These are phyloP conservation scores for Epinotia ramella DNA, from an alignment of 2,888 invertebrate genomes.

Conservation along the genomic window DNA sequence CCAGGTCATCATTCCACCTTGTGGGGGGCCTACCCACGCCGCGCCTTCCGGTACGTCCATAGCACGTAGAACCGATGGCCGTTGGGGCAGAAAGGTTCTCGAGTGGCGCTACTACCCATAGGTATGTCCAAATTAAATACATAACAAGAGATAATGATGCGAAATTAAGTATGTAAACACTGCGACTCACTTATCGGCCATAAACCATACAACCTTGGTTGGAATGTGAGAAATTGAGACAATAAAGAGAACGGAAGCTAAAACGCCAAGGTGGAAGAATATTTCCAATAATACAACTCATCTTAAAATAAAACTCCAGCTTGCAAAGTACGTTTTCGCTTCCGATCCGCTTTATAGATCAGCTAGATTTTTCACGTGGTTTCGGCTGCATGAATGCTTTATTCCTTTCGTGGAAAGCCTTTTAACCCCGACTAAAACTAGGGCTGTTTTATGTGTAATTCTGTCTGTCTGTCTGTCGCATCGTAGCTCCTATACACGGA, in stretches of 20 bases:
- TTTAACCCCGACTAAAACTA: no score
- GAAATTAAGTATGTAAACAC: conserved; percentile 12
- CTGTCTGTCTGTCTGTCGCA: no score
- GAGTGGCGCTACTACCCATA: no score
- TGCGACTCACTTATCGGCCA: conserved; percentile 10
- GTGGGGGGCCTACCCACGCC: no score
- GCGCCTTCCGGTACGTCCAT: no score
- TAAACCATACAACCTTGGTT: conserved; percentile 25
- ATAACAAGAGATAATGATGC: conserved; percentile 27
- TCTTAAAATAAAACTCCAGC: conserved; percentile 14
- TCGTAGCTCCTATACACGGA: no score
- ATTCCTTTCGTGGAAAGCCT: no score
- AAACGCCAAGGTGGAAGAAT: conserved; percentile 2
- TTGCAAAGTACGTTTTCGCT: conserved; percentile 13
- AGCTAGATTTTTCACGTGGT: neutral
- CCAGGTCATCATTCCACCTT: no score
- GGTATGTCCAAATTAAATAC: conserved; percentile 9
- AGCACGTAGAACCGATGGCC: no score
- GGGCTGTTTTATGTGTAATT: no score
- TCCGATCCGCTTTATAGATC: conserved; percentile 3
- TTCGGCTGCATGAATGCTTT: neutral
- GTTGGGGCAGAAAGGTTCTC: no score
- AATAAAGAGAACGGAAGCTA: neutral
- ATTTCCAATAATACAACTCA: conserved; percentile 21
- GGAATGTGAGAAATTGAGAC: conserved; percentile 20